Evolutionary conservation across 2,797 vertebrate species (phyloP).

Genomic region (Poecilia picta): DNA sequence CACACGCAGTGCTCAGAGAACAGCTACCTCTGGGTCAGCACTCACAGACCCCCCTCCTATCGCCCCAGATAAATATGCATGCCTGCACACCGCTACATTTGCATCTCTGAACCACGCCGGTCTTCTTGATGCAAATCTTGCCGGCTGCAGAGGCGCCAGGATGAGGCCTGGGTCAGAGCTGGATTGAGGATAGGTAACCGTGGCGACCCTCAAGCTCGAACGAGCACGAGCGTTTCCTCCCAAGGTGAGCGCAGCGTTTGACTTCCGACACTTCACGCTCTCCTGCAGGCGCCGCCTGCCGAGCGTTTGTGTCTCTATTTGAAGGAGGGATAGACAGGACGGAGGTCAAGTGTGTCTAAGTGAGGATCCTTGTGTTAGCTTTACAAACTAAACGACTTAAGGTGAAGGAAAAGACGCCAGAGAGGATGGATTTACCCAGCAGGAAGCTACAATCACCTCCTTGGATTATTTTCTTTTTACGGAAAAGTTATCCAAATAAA

Average conservation of each 20-base stretch:
- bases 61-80: constrained; percentile 65
- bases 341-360: constrained; percentile 27
- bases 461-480: background rate
- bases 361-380: constrained; percentile 12
- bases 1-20: background rate
- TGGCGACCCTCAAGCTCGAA: constrained; percentile 43
- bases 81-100: constrained; percentile 50
- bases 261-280: constrained; percentile 59
- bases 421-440: background rate
- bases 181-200: constrained; percentile 28
- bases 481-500: background rate
- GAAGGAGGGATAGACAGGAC: constrained; percentile 3
- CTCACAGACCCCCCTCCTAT: constrained; percentile 22
- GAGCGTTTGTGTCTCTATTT: constrained; percentile 19
- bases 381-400: constrained; percentile 15
- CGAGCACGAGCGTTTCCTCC: constrained; percentile 43
- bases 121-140: constrained; percentile 68
- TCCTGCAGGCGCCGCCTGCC: constrained; percentile 7
- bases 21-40: constrained; percentile 27
- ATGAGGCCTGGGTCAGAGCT: constrained; percentile 11
- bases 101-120: constrained; percentile 60
- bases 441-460: background rate
- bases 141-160: background rate
- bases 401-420: constrained; percentile 3
- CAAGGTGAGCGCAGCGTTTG: constrained; percentile 55